Evolutionary conservation across 2,888 invertebrate genomes (phyloP).

Genomic region (Leptopilina syphax): DNA sequence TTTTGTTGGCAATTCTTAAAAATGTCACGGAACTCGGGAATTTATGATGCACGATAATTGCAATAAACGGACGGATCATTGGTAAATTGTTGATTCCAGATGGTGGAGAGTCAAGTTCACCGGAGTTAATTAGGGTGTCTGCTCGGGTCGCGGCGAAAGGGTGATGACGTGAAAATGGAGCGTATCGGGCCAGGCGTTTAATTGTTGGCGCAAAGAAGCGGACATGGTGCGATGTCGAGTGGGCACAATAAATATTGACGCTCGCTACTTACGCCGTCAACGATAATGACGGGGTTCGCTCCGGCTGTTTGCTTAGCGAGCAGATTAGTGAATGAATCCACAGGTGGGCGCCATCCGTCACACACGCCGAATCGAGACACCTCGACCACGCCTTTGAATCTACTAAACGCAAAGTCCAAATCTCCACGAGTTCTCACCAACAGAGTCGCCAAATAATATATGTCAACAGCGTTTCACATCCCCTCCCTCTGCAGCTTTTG

Average conservation of each 20-base stretch:
- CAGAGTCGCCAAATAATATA: not conserved
- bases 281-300: conserved; percentile 76
- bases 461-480: not conserved
- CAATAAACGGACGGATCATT: not conserved
- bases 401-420: conserved; percentile 5
- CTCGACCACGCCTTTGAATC: conserved; percentile 70
- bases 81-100: conserved; percentile 42
- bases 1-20: conserved; percentile 25
- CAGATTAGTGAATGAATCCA: conserved; percentile 77
- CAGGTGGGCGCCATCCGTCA: conserved; percentile 77
- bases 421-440: conserved; percentile 44
- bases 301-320: conserved; percentile 76
- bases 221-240: conserved; percentile 48
- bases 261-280: conserved; percentile 76
- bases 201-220: conserved; percentile 61
- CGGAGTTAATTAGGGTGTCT: conserved; percentile 42
- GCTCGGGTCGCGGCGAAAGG: conserved; percentile 57
- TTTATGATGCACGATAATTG: not conserved
- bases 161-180: conserved; percentile 66
- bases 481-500: not conserved
- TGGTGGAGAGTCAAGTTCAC: conserved; percentile 40
- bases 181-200: conserved; percentile 61
- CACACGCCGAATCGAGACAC: conserved; percentile 64
- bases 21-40: conserved; percentile 10
- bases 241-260: conserved; percentile 71